These are phyloP conservation scores for Schlechtendalia chinensis DNA, from an alignment of 1,140 invertebrate species.

Conservation along the genomic window DNA sequence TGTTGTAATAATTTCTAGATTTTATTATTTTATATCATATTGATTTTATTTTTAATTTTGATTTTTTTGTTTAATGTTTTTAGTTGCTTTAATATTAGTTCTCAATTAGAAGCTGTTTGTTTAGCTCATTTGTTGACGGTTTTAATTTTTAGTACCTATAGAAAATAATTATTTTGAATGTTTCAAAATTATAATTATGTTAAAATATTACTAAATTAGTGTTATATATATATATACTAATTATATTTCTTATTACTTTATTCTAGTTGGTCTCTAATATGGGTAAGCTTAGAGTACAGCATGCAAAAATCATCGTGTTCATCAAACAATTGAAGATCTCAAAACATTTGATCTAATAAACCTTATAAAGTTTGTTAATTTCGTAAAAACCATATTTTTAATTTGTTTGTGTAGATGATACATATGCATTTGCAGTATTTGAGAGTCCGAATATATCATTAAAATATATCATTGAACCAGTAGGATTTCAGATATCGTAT, in stretches of 20 bases:
- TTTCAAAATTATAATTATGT: no score
- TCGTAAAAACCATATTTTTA: constrained; percentile 74
- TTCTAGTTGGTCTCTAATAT: constrained; percentile 69
- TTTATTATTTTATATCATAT: no score
- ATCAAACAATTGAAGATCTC: constrained; percentile 64
- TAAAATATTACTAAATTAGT: background rate
- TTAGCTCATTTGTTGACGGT: no score
- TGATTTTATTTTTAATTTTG: no score
- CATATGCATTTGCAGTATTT: constrained; percentile 84
- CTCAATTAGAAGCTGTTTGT: no score
- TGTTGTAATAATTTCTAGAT: no score
- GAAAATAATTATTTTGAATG: no score
- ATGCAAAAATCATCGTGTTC: constrained; percentile 68
- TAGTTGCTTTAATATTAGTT: no score
- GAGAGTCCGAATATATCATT: constrained; percentile 73
- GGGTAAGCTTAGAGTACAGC: constrained; percentile 73
- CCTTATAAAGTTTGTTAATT: constrained; percentile 72
- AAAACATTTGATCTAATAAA: constrained; percentile 79
- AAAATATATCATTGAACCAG: no score
- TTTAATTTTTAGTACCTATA: no score
- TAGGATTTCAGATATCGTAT: no score
- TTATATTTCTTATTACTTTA: constrained; percentile 29
- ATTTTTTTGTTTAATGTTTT: no score
- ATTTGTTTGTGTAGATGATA: constrained; percentile 92
- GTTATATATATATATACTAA: background rate